Conservation (phyloP, 2,113 vertebrate genomes). For the Syngnathus typhle region DNA sequence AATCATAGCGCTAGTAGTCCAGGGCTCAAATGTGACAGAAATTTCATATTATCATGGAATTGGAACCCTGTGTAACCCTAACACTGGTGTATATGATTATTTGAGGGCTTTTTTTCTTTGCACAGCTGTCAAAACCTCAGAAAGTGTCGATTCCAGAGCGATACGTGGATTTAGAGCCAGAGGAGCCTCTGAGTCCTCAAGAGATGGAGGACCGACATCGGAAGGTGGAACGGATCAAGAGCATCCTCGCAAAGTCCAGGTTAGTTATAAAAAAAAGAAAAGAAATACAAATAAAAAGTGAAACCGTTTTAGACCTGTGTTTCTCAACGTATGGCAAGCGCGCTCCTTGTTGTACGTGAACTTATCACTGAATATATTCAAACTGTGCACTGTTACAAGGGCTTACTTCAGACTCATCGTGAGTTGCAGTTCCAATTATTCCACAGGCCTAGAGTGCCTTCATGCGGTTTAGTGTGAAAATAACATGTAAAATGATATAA, state of each 20-base stretch:
- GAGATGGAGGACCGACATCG: conserved; percentile 85
- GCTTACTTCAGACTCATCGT: no score
- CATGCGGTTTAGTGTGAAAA: no score
- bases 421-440: no score
- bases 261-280: conserved; percentile 47
- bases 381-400: no score
- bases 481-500: no score
- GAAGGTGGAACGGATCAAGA: conserved; percentile 93
- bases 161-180: conserved; percentile 86
- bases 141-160: conserved; percentile 92
- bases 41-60: neutral
- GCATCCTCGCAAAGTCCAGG: conserved; percentile 91
- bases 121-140: conserved; percentile 84
- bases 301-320: no score
- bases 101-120: neutral
- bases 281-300: neutral
- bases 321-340: no score
- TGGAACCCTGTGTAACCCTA: neutral
- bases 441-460: no score
- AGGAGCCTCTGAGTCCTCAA: conserved; percentile 86
- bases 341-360: no score
- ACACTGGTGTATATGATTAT: neutral
- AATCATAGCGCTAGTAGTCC: neutral
- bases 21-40: neutral
- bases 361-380: no score